A percentile compares a stretch with the other conserved stretches of the same genome.
Evolutionary conservation across 1,140 invertebrate species (phyloP).

Genomic region (Steinernema feltiae): DNA sequence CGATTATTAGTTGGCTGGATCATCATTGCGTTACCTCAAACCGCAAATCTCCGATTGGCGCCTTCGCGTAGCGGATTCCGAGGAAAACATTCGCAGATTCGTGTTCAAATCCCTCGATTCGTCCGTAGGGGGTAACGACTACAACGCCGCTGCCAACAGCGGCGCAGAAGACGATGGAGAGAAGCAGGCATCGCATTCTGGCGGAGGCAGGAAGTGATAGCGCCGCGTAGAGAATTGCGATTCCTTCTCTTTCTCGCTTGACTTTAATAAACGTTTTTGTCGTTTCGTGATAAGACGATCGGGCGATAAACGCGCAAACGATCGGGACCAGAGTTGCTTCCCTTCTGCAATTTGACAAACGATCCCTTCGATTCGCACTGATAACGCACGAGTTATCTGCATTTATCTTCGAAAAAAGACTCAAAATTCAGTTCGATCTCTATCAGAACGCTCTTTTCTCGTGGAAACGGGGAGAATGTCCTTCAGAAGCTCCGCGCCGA

Average conservation of each 20-base stretch:
- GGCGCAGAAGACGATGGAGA: neutral
- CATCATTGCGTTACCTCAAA: neutral
- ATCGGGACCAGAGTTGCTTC: too few species aligned
- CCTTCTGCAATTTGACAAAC: too few species aligned
- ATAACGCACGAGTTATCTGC: too few species aligned
- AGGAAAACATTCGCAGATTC: neutral
- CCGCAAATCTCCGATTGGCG: slow-evolving; percentile 29
- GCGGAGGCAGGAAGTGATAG: too few species aligned
- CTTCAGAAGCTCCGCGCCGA: neutral
- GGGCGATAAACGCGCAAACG: too few species aligned
- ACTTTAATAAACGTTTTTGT: too few species aligned
- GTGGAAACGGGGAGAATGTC: neutral
- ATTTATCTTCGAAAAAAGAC: neutral
- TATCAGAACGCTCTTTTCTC: neutral
- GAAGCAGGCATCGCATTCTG: too few species aligned
- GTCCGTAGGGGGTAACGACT: neutral
- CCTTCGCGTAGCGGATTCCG: slow-evolving; percentile 38
- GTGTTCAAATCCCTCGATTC: neutral
- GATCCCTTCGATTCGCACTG: too few species aligned
- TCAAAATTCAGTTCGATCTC: neutral
- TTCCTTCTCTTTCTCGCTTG: too few species aligned
- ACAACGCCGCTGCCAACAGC: neutral
- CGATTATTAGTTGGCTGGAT: neutral
- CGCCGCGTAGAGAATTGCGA: too few species aligned
- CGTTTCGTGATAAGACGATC: too few species aligned